Conservation (phyloP, 1,140 invertebrate genomes). For the Belonocnema kinseyi region DNA sequence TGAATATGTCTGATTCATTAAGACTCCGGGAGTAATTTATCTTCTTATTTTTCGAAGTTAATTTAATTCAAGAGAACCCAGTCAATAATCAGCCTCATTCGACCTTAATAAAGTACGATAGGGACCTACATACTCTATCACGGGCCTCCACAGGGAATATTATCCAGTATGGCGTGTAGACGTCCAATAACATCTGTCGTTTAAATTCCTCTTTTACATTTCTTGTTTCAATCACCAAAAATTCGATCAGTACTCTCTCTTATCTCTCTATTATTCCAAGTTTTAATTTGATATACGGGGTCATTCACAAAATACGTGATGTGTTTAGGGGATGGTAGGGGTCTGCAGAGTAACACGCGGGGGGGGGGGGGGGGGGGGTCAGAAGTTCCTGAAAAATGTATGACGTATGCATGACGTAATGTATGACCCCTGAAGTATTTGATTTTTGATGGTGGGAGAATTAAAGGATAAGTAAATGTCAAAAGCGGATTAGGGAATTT, state of each 20-base stretch:
- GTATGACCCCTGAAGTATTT: not conserved
- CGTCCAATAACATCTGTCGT: not conserved
- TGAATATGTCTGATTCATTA: slow-evolving; percentile 10
- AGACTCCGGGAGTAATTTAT: not conserved
- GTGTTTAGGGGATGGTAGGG: no score
- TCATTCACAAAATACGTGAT: no score
- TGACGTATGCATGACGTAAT: no score
- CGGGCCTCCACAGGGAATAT: slow-evolving; percentile 14
- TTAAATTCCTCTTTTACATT: not conserved
- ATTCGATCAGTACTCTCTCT: not conserved
- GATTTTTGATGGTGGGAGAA: not conserved
- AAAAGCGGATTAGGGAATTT: slow-evolving; percentile 22
- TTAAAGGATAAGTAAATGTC: slow-evolving; percentile 9
- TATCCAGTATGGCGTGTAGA: slow-evolving; percentile 5
- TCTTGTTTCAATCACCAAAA: not conserved
- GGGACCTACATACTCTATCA: slow-evolving; percentile 17
- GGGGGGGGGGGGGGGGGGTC: no score
- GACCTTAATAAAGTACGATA: slow-evolving; percentile 15
- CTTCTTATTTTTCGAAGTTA: slow-evolving; percentile 21
- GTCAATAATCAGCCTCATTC: not conserved
- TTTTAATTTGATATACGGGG: not conserved
- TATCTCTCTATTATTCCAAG: no score
- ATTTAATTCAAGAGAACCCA: not conserved
- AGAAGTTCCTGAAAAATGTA: no score
- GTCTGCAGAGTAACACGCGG: no score